Evolutionary conservation across 1,140 invertebrate species (phyloP), one percentile per base, ranked within the genome.

Genomic region (Bombus superbus): DNA sequence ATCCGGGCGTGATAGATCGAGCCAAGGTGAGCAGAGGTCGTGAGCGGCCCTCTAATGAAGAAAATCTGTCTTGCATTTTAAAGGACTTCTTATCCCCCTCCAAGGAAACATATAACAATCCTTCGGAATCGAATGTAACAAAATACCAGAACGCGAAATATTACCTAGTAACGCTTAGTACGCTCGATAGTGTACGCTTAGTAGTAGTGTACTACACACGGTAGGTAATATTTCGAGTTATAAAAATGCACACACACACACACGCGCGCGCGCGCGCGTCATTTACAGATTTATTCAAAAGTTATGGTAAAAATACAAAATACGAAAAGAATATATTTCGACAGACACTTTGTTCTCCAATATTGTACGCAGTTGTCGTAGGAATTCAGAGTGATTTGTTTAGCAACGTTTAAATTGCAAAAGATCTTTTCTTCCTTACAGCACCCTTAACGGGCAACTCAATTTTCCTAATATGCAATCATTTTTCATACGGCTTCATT

Each of bases 1-100:
- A 92, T 92, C 92, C 92, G 91, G 92, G 91, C 89, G 86, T 88
- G 91, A 88, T 91, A 92, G 91, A 90, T 91, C 91, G 89, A 91
- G 80, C 86, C 90, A 91, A 92, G 92, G 91, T 92, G 91, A 92
- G 86, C 90, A 87, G 87, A 89, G 87, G 79, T 88, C 91, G 91
- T 92, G 91, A 92, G 89, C 91, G 53, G 91, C 91, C 85, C 91
- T 92, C 91, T 92, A 92, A 92, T 92, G 91, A 92, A 92, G 89
- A 88, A 90, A 88, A 90, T 89, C 91, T 76, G 89, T 77, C 91
- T 85, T 88, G 91, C 91, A 92, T 92, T 90, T 92, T 88, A 91
- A 92, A 89, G 75, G 83, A 92, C 83, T 90, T 76, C 40, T 68
- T 64, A 32, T 42, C 35, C 66, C 80, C 66, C 78, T 59, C 64